Evolutionary conservation across 2,113 vertebrate species (phyloP), one percentile per base, ranked within the genome.

Genomic region (Acrocephalus kingi): DNA sequence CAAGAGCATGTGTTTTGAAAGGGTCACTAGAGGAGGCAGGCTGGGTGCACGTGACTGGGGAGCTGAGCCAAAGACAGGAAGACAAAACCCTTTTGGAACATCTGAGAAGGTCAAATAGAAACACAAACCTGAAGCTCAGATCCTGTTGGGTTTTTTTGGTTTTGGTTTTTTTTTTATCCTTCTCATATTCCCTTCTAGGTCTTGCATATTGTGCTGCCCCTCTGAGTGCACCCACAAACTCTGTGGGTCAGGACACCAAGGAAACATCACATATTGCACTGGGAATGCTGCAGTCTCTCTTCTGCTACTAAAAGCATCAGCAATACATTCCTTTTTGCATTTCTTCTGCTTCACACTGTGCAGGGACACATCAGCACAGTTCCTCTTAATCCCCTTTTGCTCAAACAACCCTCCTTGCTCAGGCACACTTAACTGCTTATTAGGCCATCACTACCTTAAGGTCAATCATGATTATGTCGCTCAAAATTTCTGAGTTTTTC

Each of bases 341-440:
- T 45, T 88, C 48, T 81, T 43, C 49, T 76, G 43, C 49, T 86
- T 96, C 88, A 82, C 33, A 74, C 78, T 79, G 67, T 76, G 92
- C 73, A 83, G 90, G 68, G 41, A 67, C n/a, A 43, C 66, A 84
- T 61, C 61, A 94, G 77, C 74, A 64, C 74, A 68, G 67, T 37
- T 93, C 67, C 56, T 90, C 56, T 61, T 68, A 95, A 90, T 68
- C 52, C 49, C 52, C 20, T 89, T 52, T 49, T 90, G 64, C 80
- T 90, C 87, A 86, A 90, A 86, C 64, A 88, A 72, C 24, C 61
- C 55, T 54, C 71, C 33, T 90, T 90, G 79, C 85, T 87, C 73
- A 90, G 64, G 66, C 9, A 4, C 35, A 71, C 89, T 93, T 87
- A 87, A 64, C 45, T 94, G 63, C 81, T 94, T 91, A 89, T 93